These are phyloP conservation scores for Balearica regulorum DNA, from an alignment of 2,797 vertebrate species.

Conservation along the genomic window DNA sequence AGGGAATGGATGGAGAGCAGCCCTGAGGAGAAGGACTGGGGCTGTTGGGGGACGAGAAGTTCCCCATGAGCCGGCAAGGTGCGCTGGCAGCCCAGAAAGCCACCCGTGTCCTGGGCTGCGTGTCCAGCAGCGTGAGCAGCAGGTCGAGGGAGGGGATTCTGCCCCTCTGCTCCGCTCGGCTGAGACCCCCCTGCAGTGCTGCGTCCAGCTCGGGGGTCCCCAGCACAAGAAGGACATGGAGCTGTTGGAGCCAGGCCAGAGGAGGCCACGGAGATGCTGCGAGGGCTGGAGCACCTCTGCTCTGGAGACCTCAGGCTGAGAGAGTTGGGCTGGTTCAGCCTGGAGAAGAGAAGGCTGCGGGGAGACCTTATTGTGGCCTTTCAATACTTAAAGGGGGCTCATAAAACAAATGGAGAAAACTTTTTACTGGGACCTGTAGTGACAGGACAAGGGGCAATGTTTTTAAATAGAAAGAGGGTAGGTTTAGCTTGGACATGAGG, in stretches of 20 bases:
- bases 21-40: too few relatives aligned
- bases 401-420: background rate
- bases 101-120: too few relatives aligned
- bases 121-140: too few relatives aligned
- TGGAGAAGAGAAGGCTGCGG: background rate
- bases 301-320: background rate
- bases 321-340: background rate
- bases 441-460: background rate
- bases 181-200: background rate
- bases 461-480: background rate
- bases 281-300: background rate
- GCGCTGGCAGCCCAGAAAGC: too few relatives aligned
- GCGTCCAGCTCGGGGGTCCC: background rate
- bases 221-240: background rate
- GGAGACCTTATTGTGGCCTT: background rate
- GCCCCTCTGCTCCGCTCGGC: background rate
- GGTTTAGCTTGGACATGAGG: background rate
- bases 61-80: too few relatives aligned
- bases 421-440: background rate
- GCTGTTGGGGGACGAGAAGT: too few relatives aligned
- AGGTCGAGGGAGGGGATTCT: too few relatives aligned
- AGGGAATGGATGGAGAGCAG: too few relatives aligned
- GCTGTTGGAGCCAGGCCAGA: background rate
- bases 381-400: background rate
- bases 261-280: background rate